Evolutionary conservation across 2,113 vertebrate genomes (phyloP), one percentile per base, ranked within the genome.

Genomic region (Poeciliopsis turrubarensis): DNA sequence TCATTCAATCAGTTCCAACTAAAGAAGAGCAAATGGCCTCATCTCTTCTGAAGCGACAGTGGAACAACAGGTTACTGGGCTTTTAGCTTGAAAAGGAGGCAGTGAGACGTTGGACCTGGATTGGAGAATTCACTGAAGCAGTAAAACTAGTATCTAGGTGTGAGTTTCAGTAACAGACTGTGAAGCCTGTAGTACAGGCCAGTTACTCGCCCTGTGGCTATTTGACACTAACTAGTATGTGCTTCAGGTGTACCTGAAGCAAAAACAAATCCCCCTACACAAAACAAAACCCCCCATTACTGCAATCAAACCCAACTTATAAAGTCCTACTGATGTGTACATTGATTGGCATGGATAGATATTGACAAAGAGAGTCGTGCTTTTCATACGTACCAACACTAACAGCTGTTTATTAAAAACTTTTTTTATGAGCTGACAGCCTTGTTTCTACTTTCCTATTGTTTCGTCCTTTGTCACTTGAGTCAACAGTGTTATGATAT

Each of bases 181-280:
- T 78, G 65, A 86, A 75, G 70, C 78, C 82, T 84, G 77, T 74
- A 68, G 78, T 79, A 89, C 80, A 84, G 68, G 75, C 44, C 65
- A 25, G 61, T 75, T 75, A 71, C 60, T 80, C 41, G 66, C 70
- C 80, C 81, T 61, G 17, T 54, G 61, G 77, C 68, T 69, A 69
- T 65, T 26, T 60, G n/a, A 83, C 47, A 63, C 51, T 2, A 57
- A 76, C 54, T 62, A 62, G 62, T 26, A 37, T 68, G 60, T 69
- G 47, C 32, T 65, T 81, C 63, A 44, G 77, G 61, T 69, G n/a
- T 54, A 79, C 32, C 41, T 74, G 51, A 81, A 26, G 75, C 77
- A 79, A 81, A 19, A 78, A 65, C 0, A 67, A 17, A 73, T 65
- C 79, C 39, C 64, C 37, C 7, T 68, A 72, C 66, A 67, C 41